Evolutionary conservation across 2,797 vertebrate genomes (phyloP), one percentile per base, ranked within the genome.

Genomic region (Coilia nasus): DNA sequence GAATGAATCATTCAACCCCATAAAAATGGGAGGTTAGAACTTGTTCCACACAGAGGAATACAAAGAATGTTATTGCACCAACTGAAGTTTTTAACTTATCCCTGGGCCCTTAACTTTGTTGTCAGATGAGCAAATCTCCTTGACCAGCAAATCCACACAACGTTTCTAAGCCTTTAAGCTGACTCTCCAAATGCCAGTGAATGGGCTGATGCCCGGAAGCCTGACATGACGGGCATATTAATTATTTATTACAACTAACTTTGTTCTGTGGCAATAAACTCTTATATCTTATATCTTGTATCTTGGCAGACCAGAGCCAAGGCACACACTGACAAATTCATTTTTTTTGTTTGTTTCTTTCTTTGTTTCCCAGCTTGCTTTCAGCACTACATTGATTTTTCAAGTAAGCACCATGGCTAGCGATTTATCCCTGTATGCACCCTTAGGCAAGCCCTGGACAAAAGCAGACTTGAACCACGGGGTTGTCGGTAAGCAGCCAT

Each of bases 361-460:
- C n/a, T n/a, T n/a, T n/a, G n/a, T n/a, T n/a, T n/a, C n/a, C n/a
- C n/a, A n/a, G n/a, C n/a, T n/a, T n/a, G n/a, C n/a, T n/a, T n/a
- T n/a, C n/a, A n/a, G n/a, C n/a, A n/a, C n/a, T n/a, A n/a, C 5
- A 82, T 59, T 60, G 41, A 82, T 86, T 88, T 56, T 78, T 78
- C 19, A 9, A 78, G 67, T 35, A 21, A 87, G 54, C 50, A 15
- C 82, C 21, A 59, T 35, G 81, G 82, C 81, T 83, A 83, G 86
- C 2, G 0, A 0, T 83, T 87, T 81, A 50, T 75, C n/a, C 23
- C 28, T 47, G 35, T 41, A 44, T 28, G 25, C 6, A 62, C 83
- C 83, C 83, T 82, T 85, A 59, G 62, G 82, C n/a, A 82, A 78
- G 60, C 83, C 86, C 57, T 57, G 44, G 81, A 56, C 31, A 1